A percentile compares a stretch with the other conserved stretches of the same genome.
phyloP scores from a whole-genome alignment of 2,888 invertebrate species.

The Caenorhabditis plicata region DNA sequence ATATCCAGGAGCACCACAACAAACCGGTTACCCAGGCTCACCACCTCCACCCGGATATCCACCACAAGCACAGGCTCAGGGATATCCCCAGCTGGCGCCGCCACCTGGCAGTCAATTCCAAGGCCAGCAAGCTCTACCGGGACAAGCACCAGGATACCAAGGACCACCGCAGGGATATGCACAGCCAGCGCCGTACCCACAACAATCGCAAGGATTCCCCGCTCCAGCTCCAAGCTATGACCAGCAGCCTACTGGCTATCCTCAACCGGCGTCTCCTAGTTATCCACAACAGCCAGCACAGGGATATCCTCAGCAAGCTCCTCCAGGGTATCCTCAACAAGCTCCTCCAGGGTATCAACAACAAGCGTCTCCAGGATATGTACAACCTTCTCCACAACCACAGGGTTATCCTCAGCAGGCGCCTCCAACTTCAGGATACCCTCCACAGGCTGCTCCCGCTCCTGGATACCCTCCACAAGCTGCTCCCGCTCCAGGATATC shows the following conservation, averaged over 20 bases:
- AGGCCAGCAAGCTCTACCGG: not conserved
- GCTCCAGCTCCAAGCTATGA: too few relatives aligned
- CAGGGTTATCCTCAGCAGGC: slow-evolving; percentile 6
- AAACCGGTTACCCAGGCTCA: slow-evolving; percentile 8
- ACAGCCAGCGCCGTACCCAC: slow-evolving; percentile 1
- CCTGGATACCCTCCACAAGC: not conserved
- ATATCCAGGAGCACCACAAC: slow-evolving; percentile 12
- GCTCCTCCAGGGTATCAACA: not conserved
- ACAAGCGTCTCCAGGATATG: slow-evolving; percentile 2
- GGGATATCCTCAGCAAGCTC: not conserved
- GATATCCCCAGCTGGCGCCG: not conserved
- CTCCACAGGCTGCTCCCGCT: not conserved
- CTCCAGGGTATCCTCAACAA: slow-evolving; percentile 6
- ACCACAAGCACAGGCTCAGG: not conserved
- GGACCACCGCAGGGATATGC: slow-evolving; percentile 6
- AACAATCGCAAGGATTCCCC: too few relatives aligned
- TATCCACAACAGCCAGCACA: too few relatives aligned
- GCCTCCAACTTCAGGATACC: not conserved
- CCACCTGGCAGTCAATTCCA: too few relatives aligned
- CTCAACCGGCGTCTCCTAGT: not conserved
- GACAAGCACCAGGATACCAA: slow-evolving; percentile 1
- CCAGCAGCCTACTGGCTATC: not conserved
- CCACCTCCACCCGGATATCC: not conserved
- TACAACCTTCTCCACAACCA: slow-evolving; percentile 1
- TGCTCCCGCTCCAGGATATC: not conserved